Evolutionary conservation across 2,113 vertebrate genomes (phyloP).

Genomic region (Tragelaphus scriptus): DNA sequence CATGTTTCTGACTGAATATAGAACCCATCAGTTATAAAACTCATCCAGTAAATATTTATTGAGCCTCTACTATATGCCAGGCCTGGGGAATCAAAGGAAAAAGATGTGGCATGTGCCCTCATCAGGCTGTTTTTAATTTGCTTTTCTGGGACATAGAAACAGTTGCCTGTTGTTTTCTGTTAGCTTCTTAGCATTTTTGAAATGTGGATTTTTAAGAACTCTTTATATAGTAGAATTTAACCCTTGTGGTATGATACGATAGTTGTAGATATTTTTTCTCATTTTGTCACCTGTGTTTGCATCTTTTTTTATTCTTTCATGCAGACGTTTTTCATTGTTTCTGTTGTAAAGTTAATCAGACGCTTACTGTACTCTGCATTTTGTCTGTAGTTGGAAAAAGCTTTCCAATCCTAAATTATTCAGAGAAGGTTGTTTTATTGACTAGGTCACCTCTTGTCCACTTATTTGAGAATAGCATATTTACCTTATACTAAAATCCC

Average conservation of each 20-base stretch:
- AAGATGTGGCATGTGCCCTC: not conserved
- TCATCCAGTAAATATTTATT: constrained; percentile 23
- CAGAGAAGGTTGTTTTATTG: not conserved
- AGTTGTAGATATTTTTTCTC: not conserved
- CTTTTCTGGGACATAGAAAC: not conserved
- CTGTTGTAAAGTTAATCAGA: not conserved
- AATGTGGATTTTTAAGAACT: not conserved
- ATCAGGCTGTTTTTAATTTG: not conserved
- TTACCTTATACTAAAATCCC: not conserved
- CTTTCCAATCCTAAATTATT: not conserved
- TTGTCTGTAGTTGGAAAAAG: not conserved
- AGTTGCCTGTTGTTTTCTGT: not conserved
- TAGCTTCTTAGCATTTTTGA: not conserved
- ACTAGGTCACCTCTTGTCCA: not conserved
- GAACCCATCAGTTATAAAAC: not conserved
- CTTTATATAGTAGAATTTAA: not conserved
- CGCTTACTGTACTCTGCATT: not conserved
- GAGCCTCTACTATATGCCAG: constrained; percentile 53
- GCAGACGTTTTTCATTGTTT: not conserved
- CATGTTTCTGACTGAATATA: constrained; percentile 41
- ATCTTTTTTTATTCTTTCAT: not conserved
- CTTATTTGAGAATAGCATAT: not conserved
- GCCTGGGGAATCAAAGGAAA: not conserved
- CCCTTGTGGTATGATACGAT: not conserved
- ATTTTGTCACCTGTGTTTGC: not conserved